Evolutionary conservation across 2,113 vertebrate genomes (phyloP), one percentile per base, ranked within the genome.

Genomic region (Bubo scandiacus): DNA sequence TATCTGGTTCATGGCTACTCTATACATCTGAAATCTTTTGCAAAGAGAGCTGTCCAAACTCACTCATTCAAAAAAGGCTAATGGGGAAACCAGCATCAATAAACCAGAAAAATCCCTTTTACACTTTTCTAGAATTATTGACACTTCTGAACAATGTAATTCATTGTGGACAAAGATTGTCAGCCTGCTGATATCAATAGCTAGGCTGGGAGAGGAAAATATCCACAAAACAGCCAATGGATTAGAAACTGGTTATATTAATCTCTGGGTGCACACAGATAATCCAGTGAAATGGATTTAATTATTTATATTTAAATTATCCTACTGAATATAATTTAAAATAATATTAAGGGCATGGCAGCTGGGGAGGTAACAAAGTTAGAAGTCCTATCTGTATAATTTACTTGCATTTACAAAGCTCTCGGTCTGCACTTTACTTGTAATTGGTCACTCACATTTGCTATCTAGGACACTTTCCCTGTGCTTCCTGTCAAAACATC

Each of bases 401-500:
- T 83, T 94, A 74, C 59, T 78, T 94, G 47, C 83, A 94, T 92
- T 96, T 96, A 68, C 40, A 89, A 82, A 90, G 65, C 87, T 95
- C 63, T 95, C 89, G 83, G 86, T 79, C 88, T 97, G 57, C 65
- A 88, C 43, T 96, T 96, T 89, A 59, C 34, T 87, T 67, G 55
- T 88, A 95, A 94, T 74, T 90, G 74, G 83, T 88, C 78, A 71
- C 75, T 95, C 78, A 62, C 23, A 88, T 97, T 92, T 94, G 40
- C 17, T 94, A 90, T 79, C 72, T 90, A 71, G 70, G 79, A 94
- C 79, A 83, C 36, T 90, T 94, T 88, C 40, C 21, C 25, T 88
- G 54, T 55, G 66, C 30, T 95, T 96, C 74, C 73, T 93, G 47
- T 86, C 92, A 95, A 79, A 81, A 94, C 36, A 54, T 49, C 65